These are phyloP conservation scores for Bovichtus diacanthus DNA, from an alignment of 2,797 vertebrate species.

Conservation along the genomic window DNA sequence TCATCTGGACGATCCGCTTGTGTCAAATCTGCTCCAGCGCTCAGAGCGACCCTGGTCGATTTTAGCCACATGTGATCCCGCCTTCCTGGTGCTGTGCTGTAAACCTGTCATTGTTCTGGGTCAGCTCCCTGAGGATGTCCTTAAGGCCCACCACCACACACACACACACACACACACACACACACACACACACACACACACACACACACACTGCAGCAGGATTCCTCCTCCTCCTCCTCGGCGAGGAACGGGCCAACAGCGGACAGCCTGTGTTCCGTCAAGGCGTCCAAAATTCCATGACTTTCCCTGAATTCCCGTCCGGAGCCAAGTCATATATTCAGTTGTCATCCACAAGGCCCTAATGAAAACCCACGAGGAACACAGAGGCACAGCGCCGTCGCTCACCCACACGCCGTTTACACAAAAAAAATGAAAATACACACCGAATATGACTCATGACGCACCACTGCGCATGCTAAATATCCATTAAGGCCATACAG, in stretches of 20 bases:
- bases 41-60: conserved; percentile 50
- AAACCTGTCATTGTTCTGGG: conserved; percentile 80
- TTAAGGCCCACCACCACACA: conserved; percentile 50
- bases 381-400: conserved; percentile 49
- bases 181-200: conserved; percentile 13
- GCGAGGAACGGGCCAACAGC: conserved; percentile 61
- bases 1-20: conserved; percentile 27
- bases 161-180: conserved; percentile 27
- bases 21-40: conserved; percentile 45
- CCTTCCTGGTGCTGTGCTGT: conserved; percentile 52
- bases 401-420: conserved; percentile 51
- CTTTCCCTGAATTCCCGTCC: conserved; percentile 81
- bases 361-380: conserved; percentile 79
- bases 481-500: conserved; percentile 27
- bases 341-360: conserved; percentile 77
- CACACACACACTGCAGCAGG: conserved; percentile 49
- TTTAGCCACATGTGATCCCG: conserved; percentile 50
- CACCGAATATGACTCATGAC: conserved; percentile 37
- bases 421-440: conserved; percentile 41
- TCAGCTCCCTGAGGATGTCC: conserved; percentile 71
- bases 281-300: conserved; percentile 85
- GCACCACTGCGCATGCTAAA: conserved; percentile 15
- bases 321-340: conserved; percentile 83
- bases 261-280: conserved; percentile 85
- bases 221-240: conserved; percentile 33